phyloP scores from a whole-genome alignment of 2,797 vertebrate genomes.

The Parotocinclus haroldoi region DNA sequence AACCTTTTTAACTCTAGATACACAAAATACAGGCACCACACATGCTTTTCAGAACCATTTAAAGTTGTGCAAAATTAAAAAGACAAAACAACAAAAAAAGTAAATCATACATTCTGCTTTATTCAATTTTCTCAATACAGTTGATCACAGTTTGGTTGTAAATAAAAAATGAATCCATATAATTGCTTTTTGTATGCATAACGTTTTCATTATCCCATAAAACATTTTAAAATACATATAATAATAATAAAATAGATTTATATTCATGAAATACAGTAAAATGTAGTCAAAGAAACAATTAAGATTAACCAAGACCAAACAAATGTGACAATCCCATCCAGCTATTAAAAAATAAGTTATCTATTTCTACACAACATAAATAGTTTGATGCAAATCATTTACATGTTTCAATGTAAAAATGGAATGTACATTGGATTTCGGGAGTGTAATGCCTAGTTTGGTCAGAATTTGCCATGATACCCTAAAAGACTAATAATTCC shows the following conservation, averaged over 20 bases:
- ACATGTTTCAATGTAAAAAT: slow-evolving; percentile 4
- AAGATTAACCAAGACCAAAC: slow-evolving; percentile 13
- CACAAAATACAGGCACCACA: no score
- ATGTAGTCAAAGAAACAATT: slow-evolving; percentile 19
- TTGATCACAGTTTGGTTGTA: slow-evolving; percentile 16
- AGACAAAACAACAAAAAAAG: no score
- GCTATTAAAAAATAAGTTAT: slow-evolving; percentile 37
- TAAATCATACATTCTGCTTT: slow-evolving; percentile 15
- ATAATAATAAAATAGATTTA: slow-evolving; percentile 27
- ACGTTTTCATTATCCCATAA: slow-evolving; percentile 15
- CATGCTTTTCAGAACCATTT: no score
- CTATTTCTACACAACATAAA: slow-evolving; percentile 38
- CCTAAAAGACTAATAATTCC: slow-evolving; percentile 23
- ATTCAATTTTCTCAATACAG: slow-evolving; percentile 28
- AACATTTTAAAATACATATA: slow-evolving; percentile 21
- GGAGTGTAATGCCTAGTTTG: slow-evolving; percentile 28
- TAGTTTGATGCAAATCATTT: slow-evolving; percentile 23
- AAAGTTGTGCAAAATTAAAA: no score
- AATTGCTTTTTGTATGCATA: slow-evolving; percentile 12
- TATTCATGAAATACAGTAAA: slow-evolving; percentile 6
- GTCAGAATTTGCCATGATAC: slow-evolving; percentile 5
- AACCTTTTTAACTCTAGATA: no score
- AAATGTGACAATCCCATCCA: slow-evolving; percentile 6
- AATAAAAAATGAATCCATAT: slow-evolving; percentile 15
- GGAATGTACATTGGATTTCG: slow-evolving; percentile 21